These are phyloP conservation scores for Melanerpes aurifrons DNA, from an alignment of 2,113 vertebrate species.

Conservation along the genomic window DNA sequence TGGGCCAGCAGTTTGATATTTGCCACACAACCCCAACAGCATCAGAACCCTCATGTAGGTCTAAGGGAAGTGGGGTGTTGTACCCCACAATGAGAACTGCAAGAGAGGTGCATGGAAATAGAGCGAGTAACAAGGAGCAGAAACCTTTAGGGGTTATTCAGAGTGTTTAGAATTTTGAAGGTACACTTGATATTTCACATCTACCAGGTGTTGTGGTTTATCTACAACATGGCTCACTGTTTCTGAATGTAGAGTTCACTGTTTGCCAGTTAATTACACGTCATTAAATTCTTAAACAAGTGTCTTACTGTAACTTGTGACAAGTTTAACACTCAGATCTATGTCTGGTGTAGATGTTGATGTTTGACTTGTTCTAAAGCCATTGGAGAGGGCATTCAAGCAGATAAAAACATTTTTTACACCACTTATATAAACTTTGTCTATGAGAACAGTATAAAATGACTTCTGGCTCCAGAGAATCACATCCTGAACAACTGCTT, in stretches of 20 bases:
- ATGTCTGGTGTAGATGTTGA: background rate
- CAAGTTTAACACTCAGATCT: background rate
- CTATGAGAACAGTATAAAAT: background rate
- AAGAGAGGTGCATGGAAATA: background rate
- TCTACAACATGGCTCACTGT: background rate
- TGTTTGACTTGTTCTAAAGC: background rate
- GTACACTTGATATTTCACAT: background rate
- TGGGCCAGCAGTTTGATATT: background rate
- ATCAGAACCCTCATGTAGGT: background rate
- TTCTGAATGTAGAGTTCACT: background rate
- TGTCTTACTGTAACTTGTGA: background rate
- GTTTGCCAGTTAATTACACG: background rate
- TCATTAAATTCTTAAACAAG: background rate
- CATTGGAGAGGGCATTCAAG: background rate
- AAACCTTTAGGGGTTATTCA: background rate
- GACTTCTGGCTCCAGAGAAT: background rate
- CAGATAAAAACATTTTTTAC: background rate
- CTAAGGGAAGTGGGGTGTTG: too few species aligned
- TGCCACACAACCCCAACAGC: background rate
- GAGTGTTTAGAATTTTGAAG: background rate
- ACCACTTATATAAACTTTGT: background rate
- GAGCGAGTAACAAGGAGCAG: accelerated
- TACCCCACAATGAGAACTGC: accelerated
- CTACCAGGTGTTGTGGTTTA: background rate
- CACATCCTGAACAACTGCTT: background rate